Evolutionary conservation across 2,888 invertebrate genomes (phyloP), one percentile per base, ranked within the genome.

Genomic region (Biston betularia): DNA sequence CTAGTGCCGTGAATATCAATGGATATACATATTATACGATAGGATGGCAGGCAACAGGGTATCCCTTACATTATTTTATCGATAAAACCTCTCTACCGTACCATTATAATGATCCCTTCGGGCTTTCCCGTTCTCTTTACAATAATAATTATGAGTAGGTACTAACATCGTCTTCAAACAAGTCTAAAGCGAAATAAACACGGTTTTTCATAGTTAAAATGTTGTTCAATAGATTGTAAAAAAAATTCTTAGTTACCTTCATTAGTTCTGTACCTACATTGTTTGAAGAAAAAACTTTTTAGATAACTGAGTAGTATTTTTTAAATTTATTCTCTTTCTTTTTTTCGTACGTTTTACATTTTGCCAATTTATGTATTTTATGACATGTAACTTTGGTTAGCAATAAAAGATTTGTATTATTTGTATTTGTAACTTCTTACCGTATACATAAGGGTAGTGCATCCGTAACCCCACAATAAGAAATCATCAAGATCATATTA

Each of bases 71-170:
- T 63, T 60, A 63, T 61, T 57, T 45, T 57, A 61, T 56, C 66
- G 66, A 63, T 67, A 61, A 65, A 68, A 40, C 50, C 58, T 55
- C 42, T 60, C 63, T 48, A 45, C 63, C 55, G 55, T n/a, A 35
- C 44, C 63, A 48, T 40, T 63, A 55, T 68, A 63, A 67, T 67
- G 66, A 67, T 63, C 62, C 66, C 66, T 53, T 38, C 34, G 42
- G 52, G 61, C 34, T 40, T 45, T 33, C 15, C 14, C 34, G 55
- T 56, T 60, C 60, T 45, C 44, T 65, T 60, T 65, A 44, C 33
- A 58, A 11, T 45, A 6, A n/a, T 45, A 45, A 38, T 6, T 11
- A 15, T 54, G 46, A 9, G 24, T 24, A 24, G 24, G 3, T 24
- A 24, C 24, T 24, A 24, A 53, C 40, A n/a, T 52, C 49, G 50